Conservation (phyloP, 2,113 vertebrate species). For the Dinomys branickii region DNA sequence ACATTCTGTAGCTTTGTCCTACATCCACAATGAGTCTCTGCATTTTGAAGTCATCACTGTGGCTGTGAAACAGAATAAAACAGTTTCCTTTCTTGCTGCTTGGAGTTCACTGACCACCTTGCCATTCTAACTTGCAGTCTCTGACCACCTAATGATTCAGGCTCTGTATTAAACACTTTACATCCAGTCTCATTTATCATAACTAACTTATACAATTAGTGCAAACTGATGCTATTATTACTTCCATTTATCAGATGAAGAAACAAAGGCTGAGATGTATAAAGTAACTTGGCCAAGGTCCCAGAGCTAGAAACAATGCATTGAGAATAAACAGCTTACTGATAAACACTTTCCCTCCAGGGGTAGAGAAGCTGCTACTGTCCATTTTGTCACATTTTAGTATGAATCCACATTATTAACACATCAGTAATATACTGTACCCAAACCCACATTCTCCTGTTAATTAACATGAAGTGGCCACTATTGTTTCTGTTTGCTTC, state of each 20-base stretch:
- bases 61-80: not conserved
- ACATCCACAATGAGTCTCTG: not conserved
- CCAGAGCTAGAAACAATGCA: not conserved
- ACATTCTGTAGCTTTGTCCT: not conserved
- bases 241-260: not conserved
- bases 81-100: not conserved
- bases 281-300: not conserved
- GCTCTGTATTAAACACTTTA: not conserved
- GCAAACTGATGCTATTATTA: not conserved
- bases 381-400: not conserved
- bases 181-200: not conserved
- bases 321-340: not conserved
- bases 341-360: constrained; percentile 20
- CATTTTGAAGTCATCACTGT: not conserved
- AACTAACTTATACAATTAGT: not conserved
- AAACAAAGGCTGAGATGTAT: constrained; percentile 10
- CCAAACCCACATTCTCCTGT: not conserved
- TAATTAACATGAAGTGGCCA: constrained; percentile 6
- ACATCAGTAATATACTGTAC: constrained; percentile 39
- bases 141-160: not conserved
- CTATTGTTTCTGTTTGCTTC: not conserved
- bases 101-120: not conserved
- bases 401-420: constrained; percentile 29
- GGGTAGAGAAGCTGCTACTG: not conserved
- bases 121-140: not conserved